These are phyloP conservation scores for Carettochelys insculpta DNA, from an alignment of 2,113 vertebrate genomes.

Conservation along the genomic window DNA sequence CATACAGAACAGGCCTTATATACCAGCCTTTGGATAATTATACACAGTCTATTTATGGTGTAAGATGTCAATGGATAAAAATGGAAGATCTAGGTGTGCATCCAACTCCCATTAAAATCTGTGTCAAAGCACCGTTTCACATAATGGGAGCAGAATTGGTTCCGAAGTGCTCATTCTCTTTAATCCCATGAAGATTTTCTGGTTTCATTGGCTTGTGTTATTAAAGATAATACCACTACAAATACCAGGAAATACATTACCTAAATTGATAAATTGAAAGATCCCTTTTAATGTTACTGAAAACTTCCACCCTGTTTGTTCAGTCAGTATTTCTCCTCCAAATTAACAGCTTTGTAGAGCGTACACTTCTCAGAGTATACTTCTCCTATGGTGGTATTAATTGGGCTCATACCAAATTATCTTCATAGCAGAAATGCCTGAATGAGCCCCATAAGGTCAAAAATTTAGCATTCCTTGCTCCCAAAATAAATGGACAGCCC, in stretches of 20 bases:
- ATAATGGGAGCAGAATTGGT: neutral
- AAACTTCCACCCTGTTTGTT: neutral
- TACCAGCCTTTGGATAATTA: too few relatives aligned
- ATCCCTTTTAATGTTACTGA: slow-evolving; percentile 30
- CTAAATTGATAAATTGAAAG: neutral
- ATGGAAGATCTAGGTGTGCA: neutral
- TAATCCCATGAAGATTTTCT: neutral
- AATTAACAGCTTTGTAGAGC: neutral
- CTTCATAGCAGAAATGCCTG: neutral
- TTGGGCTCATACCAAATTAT: neutral
- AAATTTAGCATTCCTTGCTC: neutral
- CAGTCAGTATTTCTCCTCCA: neutral
- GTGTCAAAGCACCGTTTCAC: neutral
- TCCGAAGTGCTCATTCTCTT: neutral
- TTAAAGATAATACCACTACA: neutral
- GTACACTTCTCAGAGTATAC: slow-evolving; percentile 1
- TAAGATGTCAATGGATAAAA: neutral
- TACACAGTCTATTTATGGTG: neutral
- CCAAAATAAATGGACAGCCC: neutral
- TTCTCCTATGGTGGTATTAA: neutral
- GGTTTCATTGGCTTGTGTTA: neutral
- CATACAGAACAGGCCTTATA: too few relatives aligned
- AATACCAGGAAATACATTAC: neutral
- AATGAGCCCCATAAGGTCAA: neutral
- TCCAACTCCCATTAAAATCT: neutral